Percentiles rank a stretch among this genome's conserved stretches.
These are phyloP conservation scores for Drosophila kepulauana DNA, from an alignment of 1,140 invertebrate species.

Conservation along the genomic window DNA sequence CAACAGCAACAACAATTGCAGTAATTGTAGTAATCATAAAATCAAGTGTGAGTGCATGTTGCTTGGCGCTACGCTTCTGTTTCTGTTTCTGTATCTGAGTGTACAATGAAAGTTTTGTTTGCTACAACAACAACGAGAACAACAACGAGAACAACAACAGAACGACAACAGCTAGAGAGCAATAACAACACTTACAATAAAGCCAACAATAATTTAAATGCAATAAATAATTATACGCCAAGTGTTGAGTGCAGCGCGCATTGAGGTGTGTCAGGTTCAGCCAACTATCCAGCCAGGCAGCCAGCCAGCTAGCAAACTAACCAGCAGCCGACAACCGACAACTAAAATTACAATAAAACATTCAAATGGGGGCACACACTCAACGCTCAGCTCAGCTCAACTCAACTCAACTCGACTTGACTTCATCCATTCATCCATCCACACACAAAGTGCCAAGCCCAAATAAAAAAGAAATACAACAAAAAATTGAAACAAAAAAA, in stretches of 20 bases:
- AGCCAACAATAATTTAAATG: slow-evolving; percentile 81
- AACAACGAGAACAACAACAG: slow-evolving; percentile 9
- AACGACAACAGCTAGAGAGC: slow-evolving; percentile 10
- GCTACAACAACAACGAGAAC: slow-evolving; percentile 48
- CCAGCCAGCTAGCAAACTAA: slow-evolving; percentile 49
- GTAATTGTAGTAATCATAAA: slow-evolving; percentile 83
- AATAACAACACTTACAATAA: slow-evolving; percentile 61
- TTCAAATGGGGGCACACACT: slow-evolving; percentile 43
- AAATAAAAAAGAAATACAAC: slow-evolving; percentile 16
- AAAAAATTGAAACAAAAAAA: neutral
- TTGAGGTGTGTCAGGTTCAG: slow-evolving; percentile 76
- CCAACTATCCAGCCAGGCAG: slow-evolving; percentile 60
- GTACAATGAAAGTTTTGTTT: slow-evolving; percentile 66
- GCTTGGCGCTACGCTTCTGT: slow-evolving; percentile 43
- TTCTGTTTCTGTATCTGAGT: slow-evolving; percentile 11
- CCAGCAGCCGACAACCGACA: slow-evolving; percentile 55
- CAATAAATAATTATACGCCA: slow-evolving; percentile 84
- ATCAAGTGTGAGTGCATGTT: slow-evolving; percentile 81
- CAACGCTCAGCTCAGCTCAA: neutral
- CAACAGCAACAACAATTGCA: slow-evolving; percentile 38
- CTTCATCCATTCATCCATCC: slow-evolving; percentile 4
- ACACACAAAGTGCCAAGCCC: slow-evolving; percentile 37
- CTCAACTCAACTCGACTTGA: slow-evolving; percentile 1
- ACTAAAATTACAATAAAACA: slow-evolving; percentile 59
- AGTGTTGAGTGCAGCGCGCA: slow-evolving; percentile 81